These are phyloP conservation scores for Acanthopagrus latus DNA, from an alignment of 2,797 vertebrate genomes.

Conservation along the genomic window DNA sequence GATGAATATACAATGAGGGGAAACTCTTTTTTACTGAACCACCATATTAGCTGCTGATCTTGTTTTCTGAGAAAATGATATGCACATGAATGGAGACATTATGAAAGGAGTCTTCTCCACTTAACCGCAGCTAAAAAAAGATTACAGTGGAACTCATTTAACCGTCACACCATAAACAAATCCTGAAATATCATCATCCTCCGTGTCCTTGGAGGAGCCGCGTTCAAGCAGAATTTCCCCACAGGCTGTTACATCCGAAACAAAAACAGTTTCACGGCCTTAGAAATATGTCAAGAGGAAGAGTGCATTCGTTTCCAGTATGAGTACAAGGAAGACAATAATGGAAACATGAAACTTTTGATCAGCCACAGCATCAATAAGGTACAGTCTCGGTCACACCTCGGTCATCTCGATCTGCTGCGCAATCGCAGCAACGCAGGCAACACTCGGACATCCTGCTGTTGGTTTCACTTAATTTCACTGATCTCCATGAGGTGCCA, in stretches of 20 bases:
- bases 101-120: slow-evolving; percentile 6
- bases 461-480: background rate
- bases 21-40: background rate
- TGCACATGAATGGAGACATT: background rate
- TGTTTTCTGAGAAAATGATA: background rate
- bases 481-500: too few species aligned
- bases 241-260: background rate
- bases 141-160: slow-evolving; percentile 18
- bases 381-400: too few species aligned
- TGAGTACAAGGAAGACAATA: background rate
- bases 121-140: slow-evolving; percentile 40
- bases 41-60: background rate
- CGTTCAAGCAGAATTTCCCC: slow-evolving; percentile 7
- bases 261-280: slow-evolving; percentile 19
- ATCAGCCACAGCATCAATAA: background rate
- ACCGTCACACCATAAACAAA: slow-evolving; percentile 45
- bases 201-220: background rate
- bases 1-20: background rate
- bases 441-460: background rate
- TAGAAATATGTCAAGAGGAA: slow-evolving; percentile 3
- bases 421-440: too few species aligned
- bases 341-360: background rate
- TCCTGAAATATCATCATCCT: slow-evolving; percentile 51
- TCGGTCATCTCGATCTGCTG: too few species aligned
- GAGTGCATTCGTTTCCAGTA: background rate